Percentiles rank a stretch among this genome's conserved stretches.
These are phyloP conservation scores for Bellardia bayeri DNA, from an alignment of 2,888 invertebrate genomes.

Conservation along the genomic window DNA sequence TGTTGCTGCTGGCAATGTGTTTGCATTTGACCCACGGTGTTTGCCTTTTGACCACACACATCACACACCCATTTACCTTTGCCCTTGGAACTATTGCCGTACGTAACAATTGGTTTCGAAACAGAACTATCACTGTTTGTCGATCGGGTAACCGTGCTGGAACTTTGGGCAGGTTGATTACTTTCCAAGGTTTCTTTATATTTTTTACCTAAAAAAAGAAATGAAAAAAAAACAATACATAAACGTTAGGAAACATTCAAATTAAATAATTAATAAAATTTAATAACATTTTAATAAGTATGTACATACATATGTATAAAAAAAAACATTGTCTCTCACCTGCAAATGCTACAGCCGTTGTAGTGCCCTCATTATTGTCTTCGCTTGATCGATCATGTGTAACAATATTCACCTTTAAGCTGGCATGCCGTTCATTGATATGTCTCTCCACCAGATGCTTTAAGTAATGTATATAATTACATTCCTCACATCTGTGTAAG, in stretches of 20 bases:
- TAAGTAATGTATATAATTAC: slow-evolving; percentile 88
- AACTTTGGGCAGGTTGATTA: slow-evolving; percentile 15
- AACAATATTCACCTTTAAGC: slow-evolving; percentile 75
- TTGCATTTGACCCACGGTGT: slow-evolving; percentile 76
- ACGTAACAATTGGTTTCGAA: neutral
- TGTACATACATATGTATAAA: no score
- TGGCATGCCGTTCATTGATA: slow-evolving; percentile 78
- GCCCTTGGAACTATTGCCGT: slow-evolving; percentile 13
- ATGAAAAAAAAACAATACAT: neutral
- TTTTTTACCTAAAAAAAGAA: slow-evolving; percentile 62
- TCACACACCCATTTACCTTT: slow-evolving; percentile 79
- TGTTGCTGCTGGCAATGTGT: slow-evolving; percentile 84
- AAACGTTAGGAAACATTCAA: no score
- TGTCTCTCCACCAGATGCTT: slow-evolving; percentile 88
- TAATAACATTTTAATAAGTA: no score
- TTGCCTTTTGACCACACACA: slow-evolving; percentile 76
- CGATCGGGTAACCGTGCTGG: slow-evolving; percentile 1
- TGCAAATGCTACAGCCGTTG: slow-evolving; percentile 57
- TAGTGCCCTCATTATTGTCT: slow-evolving; percentile 51
- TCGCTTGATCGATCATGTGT: slow-evolving; percentile 73
- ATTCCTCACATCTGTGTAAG: slow-evolving; percentile 90
- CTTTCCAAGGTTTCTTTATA: slow-evolving; percentile 58
- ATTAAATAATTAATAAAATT: no score
- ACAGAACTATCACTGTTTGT: slow-evolving; percentile 22
- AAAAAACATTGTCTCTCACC: slow-evolving; percentile 56